Conservation (phyloP, 2,797 vertebrate species). For the Gambelia wislizenii region DNA sequence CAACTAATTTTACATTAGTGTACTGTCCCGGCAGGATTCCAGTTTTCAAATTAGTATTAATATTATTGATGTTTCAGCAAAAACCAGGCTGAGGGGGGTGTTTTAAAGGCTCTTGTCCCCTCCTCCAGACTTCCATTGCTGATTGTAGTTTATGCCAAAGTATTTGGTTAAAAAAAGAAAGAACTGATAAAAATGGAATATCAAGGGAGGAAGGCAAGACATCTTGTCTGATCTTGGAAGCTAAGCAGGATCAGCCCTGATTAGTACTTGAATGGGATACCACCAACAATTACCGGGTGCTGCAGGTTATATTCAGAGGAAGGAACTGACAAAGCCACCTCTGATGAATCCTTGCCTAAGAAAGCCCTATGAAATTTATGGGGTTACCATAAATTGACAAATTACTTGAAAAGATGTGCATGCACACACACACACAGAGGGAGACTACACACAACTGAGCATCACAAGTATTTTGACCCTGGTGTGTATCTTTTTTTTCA, state of each 20-base stretch:
- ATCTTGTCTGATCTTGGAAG: too few species aligned
- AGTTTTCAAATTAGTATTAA: too few species aligned
- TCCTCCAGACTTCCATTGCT: background rate
- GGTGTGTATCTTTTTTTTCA: slow-evolving; percentile 68
- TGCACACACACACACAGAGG: background rate
- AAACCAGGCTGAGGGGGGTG: background rate
- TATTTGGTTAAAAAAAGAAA: background rate
- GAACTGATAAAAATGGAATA: background rate
- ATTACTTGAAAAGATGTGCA: background rate
- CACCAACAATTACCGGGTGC: too few species aligned
- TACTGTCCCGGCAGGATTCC: too few species aligned
- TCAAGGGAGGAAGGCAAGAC: background rate
- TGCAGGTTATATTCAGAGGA: background rate
- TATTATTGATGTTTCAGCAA: background rate
- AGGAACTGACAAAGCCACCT: too few species aligned
- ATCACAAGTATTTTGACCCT: slow-evolving; percentile 21
- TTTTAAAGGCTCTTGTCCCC: background rate
- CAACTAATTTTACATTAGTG: too few species aligned
- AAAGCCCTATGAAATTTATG: too few species aligned
- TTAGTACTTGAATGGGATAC: too few species aligned
- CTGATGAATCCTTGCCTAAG: too few species aligned
- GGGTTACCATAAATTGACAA: too few species aligned
- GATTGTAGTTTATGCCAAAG: background rate
- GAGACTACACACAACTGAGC: background rate
- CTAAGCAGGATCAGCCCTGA: too few species aligned